These are phyloP conservation scores for Hydra vulgaris DNA, from an alignment of 30 jellyfish, hydroid and myxozoan species.

Conservation along the genomic window DNA sequence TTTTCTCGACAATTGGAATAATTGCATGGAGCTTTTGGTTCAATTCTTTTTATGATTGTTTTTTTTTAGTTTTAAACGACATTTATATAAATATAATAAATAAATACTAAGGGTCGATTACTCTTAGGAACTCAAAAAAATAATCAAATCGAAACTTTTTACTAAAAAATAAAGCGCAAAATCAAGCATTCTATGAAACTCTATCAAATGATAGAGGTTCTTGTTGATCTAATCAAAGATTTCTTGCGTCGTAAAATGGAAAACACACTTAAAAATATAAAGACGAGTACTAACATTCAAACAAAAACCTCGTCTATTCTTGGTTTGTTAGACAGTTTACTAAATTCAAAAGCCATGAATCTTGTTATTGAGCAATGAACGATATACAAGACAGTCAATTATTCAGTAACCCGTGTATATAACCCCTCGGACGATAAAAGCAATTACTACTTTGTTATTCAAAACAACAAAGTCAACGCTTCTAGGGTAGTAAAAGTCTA, in stretches of 20 bases:
- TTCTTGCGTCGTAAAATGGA: not conserved
- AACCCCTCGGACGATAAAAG: no score
- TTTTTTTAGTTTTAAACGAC: not conserved
- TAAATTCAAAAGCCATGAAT: not conserved
- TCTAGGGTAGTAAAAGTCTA: no score
- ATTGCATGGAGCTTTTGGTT: not conserved
- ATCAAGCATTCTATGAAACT: no score
- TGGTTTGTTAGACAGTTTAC: not conserved
- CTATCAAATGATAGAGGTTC: not conserved
- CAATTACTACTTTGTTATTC: no score
- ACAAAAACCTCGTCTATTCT: not conserved
- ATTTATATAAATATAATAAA: no score
- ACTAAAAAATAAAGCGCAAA: no score
- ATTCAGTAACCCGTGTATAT: not conserved
- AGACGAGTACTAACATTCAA: not conserved
- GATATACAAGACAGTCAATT: not conserved
- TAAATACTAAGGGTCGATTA: not conserved
- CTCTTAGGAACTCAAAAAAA: not conserved
- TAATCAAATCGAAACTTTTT: not conserved
- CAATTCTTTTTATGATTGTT: not conserved
- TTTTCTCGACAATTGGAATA: not conserved
- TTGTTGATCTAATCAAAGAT: not conserved
- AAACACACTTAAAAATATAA: not conserved
- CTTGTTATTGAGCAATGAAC: not conserved
- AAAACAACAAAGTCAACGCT: no score